These are phyloP conservation scores for Junonia oenone DNA, from an alignment of 2,888 invertebrate genomes.

Conservation along the genomic window DNA sequence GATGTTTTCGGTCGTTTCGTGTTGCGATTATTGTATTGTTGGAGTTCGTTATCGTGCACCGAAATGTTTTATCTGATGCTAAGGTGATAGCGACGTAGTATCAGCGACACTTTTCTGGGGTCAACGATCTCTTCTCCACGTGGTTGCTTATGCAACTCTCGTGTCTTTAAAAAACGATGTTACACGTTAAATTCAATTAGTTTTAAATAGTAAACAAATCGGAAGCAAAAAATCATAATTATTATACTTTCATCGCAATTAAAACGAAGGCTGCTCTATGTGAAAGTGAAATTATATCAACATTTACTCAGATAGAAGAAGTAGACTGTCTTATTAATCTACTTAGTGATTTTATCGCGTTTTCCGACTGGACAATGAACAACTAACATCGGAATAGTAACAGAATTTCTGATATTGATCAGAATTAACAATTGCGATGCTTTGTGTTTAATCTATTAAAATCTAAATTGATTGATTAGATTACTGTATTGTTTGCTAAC, in stretches of 20 bases:
- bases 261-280: constrained; percentile 26
- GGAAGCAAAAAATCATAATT: background rate
- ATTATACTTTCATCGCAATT: background rate
- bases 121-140: constrained; percentile 63
- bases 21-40: constrained; percentile 40
- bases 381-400: constrained; percentile 9
- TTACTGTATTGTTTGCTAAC: constrained; percentile 50
- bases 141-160: constrained; percentile 56
- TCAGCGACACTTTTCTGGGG: constrained; percentile 55
- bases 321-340: constrained; percentile 26
- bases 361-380: constrained; percentile 17
- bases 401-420: constrained; percentile 35
- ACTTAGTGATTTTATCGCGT: constrained; percentile 36
- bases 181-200: background rate
- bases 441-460: constrained; percentile 45
- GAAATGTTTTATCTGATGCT: constrained; percentile 53
- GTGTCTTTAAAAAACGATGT: background rate
- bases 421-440: constrained; percentile 39
- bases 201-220: background rate
- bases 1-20: constrained; percentile 30
- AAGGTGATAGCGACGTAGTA: constrained; percentile 58
- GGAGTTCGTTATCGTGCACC: constrained; percentile 47
- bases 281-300: constrained; percentile 48
- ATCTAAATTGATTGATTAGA: constrained; percentile 54
- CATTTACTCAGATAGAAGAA: constrained; percentile 4